Evolutionary conservation across 2,113 vertebrate species (phyloP).

Genomic region (Apteryx mantelli): DNA sequence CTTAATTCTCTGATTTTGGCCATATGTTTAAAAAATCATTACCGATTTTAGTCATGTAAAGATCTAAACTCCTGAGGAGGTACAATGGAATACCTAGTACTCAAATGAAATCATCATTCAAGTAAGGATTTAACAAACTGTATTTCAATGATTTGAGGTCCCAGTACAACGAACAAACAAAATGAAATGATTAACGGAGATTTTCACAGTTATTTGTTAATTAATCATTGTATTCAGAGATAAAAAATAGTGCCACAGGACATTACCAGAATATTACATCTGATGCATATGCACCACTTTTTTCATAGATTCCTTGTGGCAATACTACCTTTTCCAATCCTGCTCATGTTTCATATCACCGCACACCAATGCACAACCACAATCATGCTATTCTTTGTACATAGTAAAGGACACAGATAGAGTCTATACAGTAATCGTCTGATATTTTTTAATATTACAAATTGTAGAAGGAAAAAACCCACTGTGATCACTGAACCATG

Average conservation of each 20-base stretch:
- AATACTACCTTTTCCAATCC: constrained; percentile 66
- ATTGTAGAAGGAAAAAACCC: constrained; percentile 70
- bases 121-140: constrained; percentile 56
- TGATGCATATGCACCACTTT: constrained; percentile 61
- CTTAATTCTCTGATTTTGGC: neutral
- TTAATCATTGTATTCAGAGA: constrained; percentile 63
- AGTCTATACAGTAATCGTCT: constrained; percentile 75
- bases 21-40: neutral
- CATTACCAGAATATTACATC: constrained; percentile 65
- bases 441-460: constrained; percentile 78
- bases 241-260: constrained; percentile 48
- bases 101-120: constrained; percentile 11
- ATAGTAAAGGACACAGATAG: constrained; percentile 63
- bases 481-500: constrained; percentile 74
- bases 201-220: constrained; percentile 74
- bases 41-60: neutral
- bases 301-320: constrained; percentile 63
- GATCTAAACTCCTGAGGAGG: neutral
- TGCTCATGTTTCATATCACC: constrained; percentile 75
- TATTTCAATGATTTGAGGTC: constrained; percentile 46
- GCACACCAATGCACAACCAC: constrained; percentile 75
- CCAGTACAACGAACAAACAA: constrained; percentile 59
- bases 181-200: constrained; percentile 70
- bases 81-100: neutral
- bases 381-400: constrained; percentile 72